phyloP scores from a whole-genome alignment of 2,888 invertebrate genomes.

The Lagria hirta region DNA sequence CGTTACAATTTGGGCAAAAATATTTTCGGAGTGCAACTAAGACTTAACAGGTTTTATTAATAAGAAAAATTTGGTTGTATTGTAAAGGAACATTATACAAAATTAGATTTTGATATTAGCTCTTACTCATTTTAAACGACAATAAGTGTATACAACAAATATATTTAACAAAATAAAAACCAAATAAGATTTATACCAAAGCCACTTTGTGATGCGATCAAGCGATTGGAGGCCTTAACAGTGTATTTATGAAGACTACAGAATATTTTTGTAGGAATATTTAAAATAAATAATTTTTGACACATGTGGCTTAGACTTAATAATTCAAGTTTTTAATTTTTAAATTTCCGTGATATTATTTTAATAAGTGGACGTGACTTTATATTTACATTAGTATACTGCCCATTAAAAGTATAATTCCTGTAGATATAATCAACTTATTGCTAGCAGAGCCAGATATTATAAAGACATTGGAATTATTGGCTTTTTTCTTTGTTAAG shows the following conservation, averaged over 20 bases:
- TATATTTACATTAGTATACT: conserved; percentile 23
- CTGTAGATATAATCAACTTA: conserved; percentile 23
- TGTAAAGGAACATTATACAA: too few relatives aligned
- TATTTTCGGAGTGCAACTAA: too few relatives aligned
- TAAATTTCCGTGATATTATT: conserved; percentile 28
- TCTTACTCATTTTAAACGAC: too few relatives aligned
- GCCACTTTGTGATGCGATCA: conserved; percentile 19
- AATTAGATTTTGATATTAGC: too few relatives aligned
- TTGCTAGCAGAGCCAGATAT: too few relatives aligned
- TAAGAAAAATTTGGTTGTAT: too few relatives aligned
- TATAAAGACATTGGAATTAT: too few relatives aligned
- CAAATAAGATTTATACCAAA: conserved; percentile 19
- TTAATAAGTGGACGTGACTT: conserved; percentile 22
- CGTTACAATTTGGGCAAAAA: too few relatives aligned
- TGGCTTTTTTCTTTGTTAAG: too few relatives aligned
- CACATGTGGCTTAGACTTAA: conserved; percentile 15
- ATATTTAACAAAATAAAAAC: too few relatives aligned
- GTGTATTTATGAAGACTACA: conserved; percentile 11
- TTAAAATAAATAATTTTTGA: conserved; percentile 7
- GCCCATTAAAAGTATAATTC: conserved; percentile 25
- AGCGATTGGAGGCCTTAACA: conserved; percentile 20
- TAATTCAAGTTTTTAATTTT: conserved; percentile 21
- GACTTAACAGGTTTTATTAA: too few relatives aligned
- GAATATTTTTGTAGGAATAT: conserved; percentile 20
- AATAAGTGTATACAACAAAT: too few relatives aligned